phyloP scores from a whole-genome alignment of 2,797 vertebrate species.

The Prunella strophiata region DNA sequence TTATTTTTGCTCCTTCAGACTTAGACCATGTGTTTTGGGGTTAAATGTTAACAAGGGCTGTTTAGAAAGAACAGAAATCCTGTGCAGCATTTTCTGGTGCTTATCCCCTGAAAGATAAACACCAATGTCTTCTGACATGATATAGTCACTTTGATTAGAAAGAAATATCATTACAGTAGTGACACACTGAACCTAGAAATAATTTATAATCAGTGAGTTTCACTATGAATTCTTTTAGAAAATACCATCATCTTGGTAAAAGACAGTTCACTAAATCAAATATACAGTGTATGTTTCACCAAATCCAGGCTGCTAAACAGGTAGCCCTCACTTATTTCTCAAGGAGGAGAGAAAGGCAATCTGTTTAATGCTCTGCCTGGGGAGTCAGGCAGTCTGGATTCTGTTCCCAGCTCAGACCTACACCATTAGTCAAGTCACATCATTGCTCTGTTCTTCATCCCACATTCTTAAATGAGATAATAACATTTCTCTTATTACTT shows the following conservation, averaged over 20 bases:
- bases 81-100: background rate
- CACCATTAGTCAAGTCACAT: background rate
- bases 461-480: constrained; percentile 18
- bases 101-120: constrained; percentile 4
- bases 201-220: background rate
- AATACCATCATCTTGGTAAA: background rate
- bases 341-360: background rate
- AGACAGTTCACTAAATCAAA: background rate
- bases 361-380: background rate
- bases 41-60: background rate
- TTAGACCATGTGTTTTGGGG: background rate
- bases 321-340: background rate
- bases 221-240: background rate
- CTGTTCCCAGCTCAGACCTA: background rate
- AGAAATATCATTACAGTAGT: background rate
- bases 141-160: background rate
- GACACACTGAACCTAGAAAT: background rate
- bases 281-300: background rate
- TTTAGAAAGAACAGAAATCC: background rate
- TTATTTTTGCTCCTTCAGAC: background rate
- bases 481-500: background rate
- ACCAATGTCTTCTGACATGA: background rate
- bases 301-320: background rate
- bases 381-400: constrained; percentile 1
- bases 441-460: constrained; percentile 13